Conservation (phyloP, 35 echinoderm and acorn worm genomes). For the Amphiura filiformis region DNA sequence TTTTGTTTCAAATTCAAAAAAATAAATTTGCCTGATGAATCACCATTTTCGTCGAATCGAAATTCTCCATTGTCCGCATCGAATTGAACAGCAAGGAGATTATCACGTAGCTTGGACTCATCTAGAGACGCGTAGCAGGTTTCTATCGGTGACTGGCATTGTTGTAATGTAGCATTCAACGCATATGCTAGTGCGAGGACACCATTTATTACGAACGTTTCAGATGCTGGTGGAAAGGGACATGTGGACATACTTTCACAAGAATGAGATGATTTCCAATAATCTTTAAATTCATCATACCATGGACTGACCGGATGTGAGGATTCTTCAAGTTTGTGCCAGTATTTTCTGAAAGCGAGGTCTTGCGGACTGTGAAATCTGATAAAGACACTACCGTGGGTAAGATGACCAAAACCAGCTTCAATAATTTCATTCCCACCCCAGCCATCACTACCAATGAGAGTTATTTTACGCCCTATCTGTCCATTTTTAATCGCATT, state of each 20-base stretch:
- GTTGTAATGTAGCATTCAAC: not conserved
- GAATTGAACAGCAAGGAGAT: not conserved
- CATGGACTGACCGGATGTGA: constrained; percentile 5
- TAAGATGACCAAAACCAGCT: not conserved
- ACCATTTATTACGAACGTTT: constrained; percentile 15
- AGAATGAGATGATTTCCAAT: not conserved
- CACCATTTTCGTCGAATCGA: constrained; percentile 21
- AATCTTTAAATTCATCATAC: not conserved
- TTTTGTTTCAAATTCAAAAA: constrained; percentile 11
- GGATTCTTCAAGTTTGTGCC: not conserved
- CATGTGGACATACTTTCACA: not conserved
- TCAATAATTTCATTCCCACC: not conserved
- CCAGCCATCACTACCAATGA: not conserved
- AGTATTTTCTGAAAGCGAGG: constrained; percentile 10
- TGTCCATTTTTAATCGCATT: not conserved
- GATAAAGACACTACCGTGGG: not conserved
- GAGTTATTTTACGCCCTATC: not conserved
- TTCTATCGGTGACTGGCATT: not conserved
- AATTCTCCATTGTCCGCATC: constrained; percentile 18
- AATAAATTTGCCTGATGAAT: not conserved
- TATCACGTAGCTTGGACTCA: not conserved
- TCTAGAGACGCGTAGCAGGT: not conserved
- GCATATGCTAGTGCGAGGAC: constrained; percentile 21
- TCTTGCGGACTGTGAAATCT: constrained; percentile 16
- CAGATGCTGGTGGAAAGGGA: constrained; percentile 4